Percentiles rank a stretch among this genome's conserved stretches.
Evolutionary conservation across 2,888 invertebrate genomes (phyloP).

Genomic region (Hydropsyche betteni): DNA sequence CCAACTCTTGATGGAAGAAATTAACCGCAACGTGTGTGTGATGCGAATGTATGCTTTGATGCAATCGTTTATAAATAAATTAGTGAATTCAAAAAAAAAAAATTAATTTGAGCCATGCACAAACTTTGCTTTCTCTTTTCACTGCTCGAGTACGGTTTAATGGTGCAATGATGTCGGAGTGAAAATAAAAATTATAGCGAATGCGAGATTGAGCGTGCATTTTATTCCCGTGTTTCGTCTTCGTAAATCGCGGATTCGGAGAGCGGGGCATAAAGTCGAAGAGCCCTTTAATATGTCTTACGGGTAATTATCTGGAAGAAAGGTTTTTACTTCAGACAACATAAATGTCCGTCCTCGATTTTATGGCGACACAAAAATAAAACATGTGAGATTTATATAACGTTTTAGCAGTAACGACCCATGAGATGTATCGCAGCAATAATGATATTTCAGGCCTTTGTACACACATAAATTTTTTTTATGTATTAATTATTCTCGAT

Average conservation of each 20-base stretch:
- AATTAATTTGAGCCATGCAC: too few species aligned
- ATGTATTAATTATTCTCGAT: too few species aligned
- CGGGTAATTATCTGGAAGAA: constrained; percentile 46
- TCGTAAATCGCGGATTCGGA: constrained; percentile 20
- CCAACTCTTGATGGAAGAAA: too few species aligned
- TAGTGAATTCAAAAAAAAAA: too few species aligned
- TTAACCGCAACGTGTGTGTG: too few species aligned
- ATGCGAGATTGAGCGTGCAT: not conserved
- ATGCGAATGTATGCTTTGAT: too few species aligned
- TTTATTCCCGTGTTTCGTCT: constrained; percentile 1
- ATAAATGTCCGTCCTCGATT: constrained; percentile 24
- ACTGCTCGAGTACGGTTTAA: too few species aligned
- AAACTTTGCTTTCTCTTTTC: too few species aligned
- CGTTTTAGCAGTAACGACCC: not conserved
- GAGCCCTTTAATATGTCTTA: constrained; percentile 31
- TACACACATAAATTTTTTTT: not conserved
- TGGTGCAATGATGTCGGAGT: too few species aligned
- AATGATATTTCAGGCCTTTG: not conserved
- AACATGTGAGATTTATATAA: constrained; percentile 22
- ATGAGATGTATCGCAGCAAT: constrained; percentile 11
- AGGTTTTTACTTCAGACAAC: constrained; percentile 26
- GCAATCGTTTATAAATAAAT: too few species aligned
- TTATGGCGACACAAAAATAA: constrained; percentile 29
- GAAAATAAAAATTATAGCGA: too few species aligned
- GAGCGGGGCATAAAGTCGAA: constrained; percentile 25